Base-by-base conservation (phyloP, 2,113 vertebrate genomes). In the Synchiropus splendidus region DNA sequence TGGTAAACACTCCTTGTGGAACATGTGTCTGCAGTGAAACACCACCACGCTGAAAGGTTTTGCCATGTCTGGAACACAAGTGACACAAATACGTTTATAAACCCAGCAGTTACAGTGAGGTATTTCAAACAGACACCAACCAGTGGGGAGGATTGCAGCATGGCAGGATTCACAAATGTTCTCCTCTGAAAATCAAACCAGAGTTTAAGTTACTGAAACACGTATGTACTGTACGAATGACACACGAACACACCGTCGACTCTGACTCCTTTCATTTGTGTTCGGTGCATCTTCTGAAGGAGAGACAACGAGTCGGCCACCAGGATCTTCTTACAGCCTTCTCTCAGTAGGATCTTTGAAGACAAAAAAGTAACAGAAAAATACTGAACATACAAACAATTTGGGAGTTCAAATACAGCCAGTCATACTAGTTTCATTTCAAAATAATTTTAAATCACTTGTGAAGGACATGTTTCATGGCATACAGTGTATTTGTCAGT, bases 1-100 rank as follows among this genome's bases (percentile, higher is more conserved):
- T 0, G 92, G 90, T 42, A 97, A 86, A 70, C 95, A 99, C 53
- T 97, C 95, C 59, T 90, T 97, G 68, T 99, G 95, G 73, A 99
- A 97, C 94, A 97, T 94, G 36, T 99, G 95, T 53, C 94, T 90
- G 81, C 95, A 99, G 74, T 98, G 89, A 72, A 99, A 99, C 56
- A 94, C 88, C 12, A 95, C 85, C 66, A 92, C 77, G 0, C 73
- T 89, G 81, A 92, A 96, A 35, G 86, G 64, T 61, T 90, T 92
- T 9, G 90, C 89, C 44, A 88, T 90, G 51, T 97, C 94, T 98
- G 70, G 54, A 51, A 72, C 51, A 79, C 37, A 60, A 12, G 14
- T n/a, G 6, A 45, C 10, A n/a, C 18, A 13, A 6, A 10, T 18
- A 4, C 1, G n/a, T n/a, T n/a, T n/a, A 47, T 13, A 3, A 10